Evolutionary conservation across 2,888 invertebrate genomes (phyloP), one percentile per base, ranked within the genome.

Genomic region (Ichneumon xanthorius): DNA sequence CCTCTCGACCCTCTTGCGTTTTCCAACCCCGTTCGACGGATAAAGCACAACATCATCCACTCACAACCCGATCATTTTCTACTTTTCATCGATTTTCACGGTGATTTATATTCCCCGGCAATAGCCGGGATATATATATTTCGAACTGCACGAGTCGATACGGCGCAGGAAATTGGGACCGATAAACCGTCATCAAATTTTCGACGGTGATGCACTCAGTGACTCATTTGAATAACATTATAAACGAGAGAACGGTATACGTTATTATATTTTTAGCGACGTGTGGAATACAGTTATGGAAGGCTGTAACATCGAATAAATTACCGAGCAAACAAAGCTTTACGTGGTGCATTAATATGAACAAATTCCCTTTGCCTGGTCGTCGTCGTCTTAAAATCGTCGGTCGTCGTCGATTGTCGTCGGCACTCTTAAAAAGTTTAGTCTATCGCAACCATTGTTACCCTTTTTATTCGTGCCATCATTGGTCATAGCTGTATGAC

Each of bases 21-120:
- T 48, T 55, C 61, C 37, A 55, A 45, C 48, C 37, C 71, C 63
- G 26, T 33, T 63, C 30, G 16, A 63, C 63, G 33, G 33, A 37
- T 80, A 71, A 50, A 53, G 67, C 63, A 58, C 78, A 33, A 72
- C 70, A 77, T 80, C 71, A 65, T 80, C 65, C 84, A 71, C 65
- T 48, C 68, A 40, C 50, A 50, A 76, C 55, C 37, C 71, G 50
- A 85, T 86, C 50, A 83, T 86, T 86, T 80, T 84, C 87, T 73
- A 77, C 79, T 72, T 84, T 73, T 68, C 86, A 80, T 85, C 81
- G 77, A 82, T 84, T 86, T 80, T 75, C 82, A 81, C 82, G 45
- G 76, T 82, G 82, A 85, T 85, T 85, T 85, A 85, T 85, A 80
- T 82, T 82, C 72, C 55, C 63, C 26, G 45, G 70, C 37, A 73